These are phyloP conservation scores for Aptenodytes patagonicus DNA, from an alignment of 2,113 vertebrate species.

Conservation along the genomic window DNA sequence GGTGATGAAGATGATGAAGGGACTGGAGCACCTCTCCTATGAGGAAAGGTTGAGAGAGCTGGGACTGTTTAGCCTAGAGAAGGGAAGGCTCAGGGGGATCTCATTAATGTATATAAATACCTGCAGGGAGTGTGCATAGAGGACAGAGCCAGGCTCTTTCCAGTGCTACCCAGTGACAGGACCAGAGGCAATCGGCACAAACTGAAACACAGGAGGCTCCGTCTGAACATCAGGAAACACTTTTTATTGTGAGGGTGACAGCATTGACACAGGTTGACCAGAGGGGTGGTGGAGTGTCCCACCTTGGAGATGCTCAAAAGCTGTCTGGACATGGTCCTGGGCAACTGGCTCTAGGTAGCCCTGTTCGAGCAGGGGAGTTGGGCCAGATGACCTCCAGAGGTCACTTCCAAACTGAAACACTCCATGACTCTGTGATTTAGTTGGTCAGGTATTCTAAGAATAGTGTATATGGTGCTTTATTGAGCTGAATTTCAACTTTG, in stretches of 20 bases:
- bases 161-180: not conserved
- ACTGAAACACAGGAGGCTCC: not conserved
- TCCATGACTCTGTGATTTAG: not conserved
- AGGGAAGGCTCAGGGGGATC: not conserved
- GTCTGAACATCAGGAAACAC: not conserved
- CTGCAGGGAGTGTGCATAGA: not conserved
- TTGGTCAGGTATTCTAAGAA: not conserved
- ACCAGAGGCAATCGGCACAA: not conserved
- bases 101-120: not conserved
- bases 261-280: not conserved
- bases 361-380: not conserved
- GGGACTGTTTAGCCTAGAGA: not conserved
- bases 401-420: not conserved
- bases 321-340: not conserved
- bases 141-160: not conserved
- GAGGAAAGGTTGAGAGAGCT: not conserved
- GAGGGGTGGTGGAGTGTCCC: not conserved
- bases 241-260: not conserved
- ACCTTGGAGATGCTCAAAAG: not conserved
- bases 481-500: not conserved
- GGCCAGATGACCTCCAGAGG: not conserved
- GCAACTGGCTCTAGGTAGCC: not conserved
- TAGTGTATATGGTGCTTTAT: not conserved
- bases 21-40: not conserved
- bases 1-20: not conserved